These are phyloP conservation scores for Chionodraco myersi DNA, from an alignment of 2,113 vertebrate species.

Conservation along the genomic window DNA sequence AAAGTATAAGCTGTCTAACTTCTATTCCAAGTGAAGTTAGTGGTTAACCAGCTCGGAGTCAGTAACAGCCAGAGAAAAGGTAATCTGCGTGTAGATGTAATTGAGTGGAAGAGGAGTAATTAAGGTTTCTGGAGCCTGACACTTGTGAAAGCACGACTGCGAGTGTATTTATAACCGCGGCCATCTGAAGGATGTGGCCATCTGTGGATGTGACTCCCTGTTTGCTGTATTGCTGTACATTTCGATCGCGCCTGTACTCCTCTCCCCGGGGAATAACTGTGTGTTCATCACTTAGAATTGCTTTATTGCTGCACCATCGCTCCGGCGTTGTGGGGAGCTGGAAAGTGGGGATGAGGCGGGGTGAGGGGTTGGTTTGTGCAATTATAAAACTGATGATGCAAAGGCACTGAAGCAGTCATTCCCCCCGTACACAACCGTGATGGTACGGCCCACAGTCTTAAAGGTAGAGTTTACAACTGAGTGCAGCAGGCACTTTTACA, in stretches of 20 bases:
- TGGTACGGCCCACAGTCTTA: constrained; percentile 83
- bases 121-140: constrained; percentile 25
- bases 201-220: constrained; percentile 43
- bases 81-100: constrained; percentile 22
- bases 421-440: constrained; percentile 46
- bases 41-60: constrained; percentile 13
- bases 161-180: constrained; percentile 59
- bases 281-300: constrained; percentile 79
- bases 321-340: constrained; percentile 65
- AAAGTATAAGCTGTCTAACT: constrained; percentile 29
- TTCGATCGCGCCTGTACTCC: constrained; percentile 55
- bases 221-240: constrained; percentile 39
- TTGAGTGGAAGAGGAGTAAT: constrained; percentile 27
- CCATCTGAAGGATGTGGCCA: constrained; percentile 68
- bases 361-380: constrained; percentile 77
- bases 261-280: constrained; percentile 67
- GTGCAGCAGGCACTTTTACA: constrained; percentile 38
- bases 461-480: constrained; percentile 77
- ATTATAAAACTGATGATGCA: constrained; percentile 80
- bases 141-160: constrained; percentile 38
- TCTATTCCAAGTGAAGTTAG: constrained; percentile 12
- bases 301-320: constrained; percentile 82
- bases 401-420: constrained; percentile 52
- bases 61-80: background rate
- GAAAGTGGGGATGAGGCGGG: constrained; percentile 50